Percentiles rank a stretch among this genome's conserved stretches.
These are phyloP conservation scores for Ciona savignyi DNA, from an alignment of 23 tunicate genomes.

Conservation along the genomic window DNA sequence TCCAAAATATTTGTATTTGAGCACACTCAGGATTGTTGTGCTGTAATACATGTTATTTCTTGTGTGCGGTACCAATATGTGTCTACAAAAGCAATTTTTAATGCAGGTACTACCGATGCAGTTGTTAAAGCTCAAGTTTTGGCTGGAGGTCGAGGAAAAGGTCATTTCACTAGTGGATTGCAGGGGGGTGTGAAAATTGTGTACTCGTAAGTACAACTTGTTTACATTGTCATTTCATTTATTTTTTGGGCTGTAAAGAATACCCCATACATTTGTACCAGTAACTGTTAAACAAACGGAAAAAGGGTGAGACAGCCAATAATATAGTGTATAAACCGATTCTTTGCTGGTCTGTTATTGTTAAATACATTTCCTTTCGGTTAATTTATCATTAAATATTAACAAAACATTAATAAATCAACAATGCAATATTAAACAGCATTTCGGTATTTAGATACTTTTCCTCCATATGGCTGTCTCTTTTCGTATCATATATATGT, in stretches of 20 bases:
- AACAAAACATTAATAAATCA: too few species aligned
- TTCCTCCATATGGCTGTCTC: too few species aligned
- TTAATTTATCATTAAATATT: background rate
- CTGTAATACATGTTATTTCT: too few species aligned
- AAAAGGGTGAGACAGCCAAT: too few species aligned
- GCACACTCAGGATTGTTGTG: too few species aligned
- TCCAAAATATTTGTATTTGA: too few species aligned
- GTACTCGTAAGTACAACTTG: conserved; percentile 58
- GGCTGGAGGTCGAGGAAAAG: conserved; percentile 99
- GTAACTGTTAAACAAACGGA: too few species aligned
- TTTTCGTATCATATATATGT: too few species aligned
- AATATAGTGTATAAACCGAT: background rate
- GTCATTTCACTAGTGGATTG: conserved; percentile 84
- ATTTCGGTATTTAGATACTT: too few species aligned
- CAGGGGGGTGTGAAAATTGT: conserved; percentile 98
- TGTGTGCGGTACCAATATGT: background rate
- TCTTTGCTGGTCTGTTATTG: background rate
- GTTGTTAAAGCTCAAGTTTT: conserved; percentile 99
- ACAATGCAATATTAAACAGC: too few species aligned
- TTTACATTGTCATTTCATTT: conserved; percentile 2
- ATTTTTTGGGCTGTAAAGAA: background rate
- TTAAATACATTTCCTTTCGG: background rate
- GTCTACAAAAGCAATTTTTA: background rate
- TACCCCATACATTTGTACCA: too few species aligned
- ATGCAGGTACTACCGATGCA: conserved; percentile 70